Conservation (phyloP, 2,888 invertebrate genomes). For the Tetropium fuscum region DNA sequence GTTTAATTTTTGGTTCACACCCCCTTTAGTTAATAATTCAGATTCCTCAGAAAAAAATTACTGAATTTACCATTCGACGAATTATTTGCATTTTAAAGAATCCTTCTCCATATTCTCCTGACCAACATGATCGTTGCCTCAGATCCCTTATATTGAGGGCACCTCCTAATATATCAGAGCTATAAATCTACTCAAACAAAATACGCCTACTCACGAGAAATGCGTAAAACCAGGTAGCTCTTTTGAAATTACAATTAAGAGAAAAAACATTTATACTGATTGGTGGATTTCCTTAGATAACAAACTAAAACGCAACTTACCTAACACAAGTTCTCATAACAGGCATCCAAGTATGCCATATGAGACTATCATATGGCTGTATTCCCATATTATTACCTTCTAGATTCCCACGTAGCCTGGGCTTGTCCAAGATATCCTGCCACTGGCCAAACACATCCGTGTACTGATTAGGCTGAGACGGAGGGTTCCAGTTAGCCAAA, state of each 20-base stretch:
- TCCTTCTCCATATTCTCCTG: too few relatives aligned
- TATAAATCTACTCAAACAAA: too few relatives aligned
- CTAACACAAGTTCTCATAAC: conserved; percentile 78
- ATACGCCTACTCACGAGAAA: conserved; percentile 15
- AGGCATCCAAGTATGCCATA: conserved; percentile 96
- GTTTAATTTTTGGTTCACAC: too few relatives aligned
- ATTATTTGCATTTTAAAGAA: too few relatives aligned
- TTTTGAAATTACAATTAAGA: too few relatives aligned
- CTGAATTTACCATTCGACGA: too few relatives aligned
- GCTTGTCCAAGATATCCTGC: conserved; percentile 72
- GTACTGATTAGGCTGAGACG: conserved; percentile 75
- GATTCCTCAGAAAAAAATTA: too few relatives aligned
- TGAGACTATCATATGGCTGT: conserved; percentile 82
- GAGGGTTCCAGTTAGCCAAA: conserved; percentile 83
- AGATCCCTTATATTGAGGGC: too few relatives aligned
- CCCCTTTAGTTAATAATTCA: too few relatives aligned
- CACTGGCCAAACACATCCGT: conserved; percentile 77
- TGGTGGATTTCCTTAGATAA: conserved; percentile 33
- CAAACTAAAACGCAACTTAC: conserved; percentile 68
- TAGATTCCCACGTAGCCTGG: conserved; percentile 61
- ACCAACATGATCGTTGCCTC: too few relatives aligned
- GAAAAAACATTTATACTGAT: conserved; percentile 25
- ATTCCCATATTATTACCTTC: conserved; percentile 67
- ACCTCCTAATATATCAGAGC: too few relatives aligned
- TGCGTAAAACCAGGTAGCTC: too few relatives aligned